Evolutionary conservation across 2,888 invertebrate genomes (phyloP), one percentile per base, ranked within the genome.

Genomic region (Syrista parreyssii): DNA sequence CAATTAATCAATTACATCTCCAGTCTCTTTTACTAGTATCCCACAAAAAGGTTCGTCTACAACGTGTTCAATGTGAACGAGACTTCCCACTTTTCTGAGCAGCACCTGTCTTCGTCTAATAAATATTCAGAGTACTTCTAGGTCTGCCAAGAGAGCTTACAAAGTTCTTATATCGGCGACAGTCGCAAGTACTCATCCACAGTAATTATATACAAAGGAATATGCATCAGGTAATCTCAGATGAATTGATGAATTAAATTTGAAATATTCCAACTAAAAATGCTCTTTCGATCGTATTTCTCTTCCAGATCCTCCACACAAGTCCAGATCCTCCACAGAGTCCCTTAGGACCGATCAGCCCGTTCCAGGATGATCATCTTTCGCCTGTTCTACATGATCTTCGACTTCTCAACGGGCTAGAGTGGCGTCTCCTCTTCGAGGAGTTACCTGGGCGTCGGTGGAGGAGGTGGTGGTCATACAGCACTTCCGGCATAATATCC

Each of bases 391-490:
- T 12, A 0, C 0, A 32, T 32, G 71, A 68, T 36, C 75, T 36
- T 31, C 30, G 40, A 68, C 35, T 68, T 68, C 23, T 40, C 31
- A 31, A 68, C 72, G 23, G 34, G 68, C 82, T 86, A 89, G 34
- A 90, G 86, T 73, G 87, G 86, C 79, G 89, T 89, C 80, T 90
- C 90, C 78, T 91, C 88, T 84, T 90, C 88, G 79, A 85, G 83
- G 84, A 91, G 89, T 90, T 91, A 91, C 88, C 89, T 90, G 1
- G 89, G 88, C 31, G 88, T 86, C 78, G 89, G 87, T 79, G 89
- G 88, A 72, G 90, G 89, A n/a, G 89, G 87, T 88, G 91, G 90
- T 83, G 90, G 91, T 91, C 91, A 91, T 91, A 91, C 91, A 15
- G 91, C 91, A 79, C 91, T 91, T 23, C 91, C 91, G 1, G 89